These are phyloP conservation scores for Ptilodon capucinus DNA, from an alignment of 2,888 invertebrate genomes.

Conservation along the genomic window DNA sequence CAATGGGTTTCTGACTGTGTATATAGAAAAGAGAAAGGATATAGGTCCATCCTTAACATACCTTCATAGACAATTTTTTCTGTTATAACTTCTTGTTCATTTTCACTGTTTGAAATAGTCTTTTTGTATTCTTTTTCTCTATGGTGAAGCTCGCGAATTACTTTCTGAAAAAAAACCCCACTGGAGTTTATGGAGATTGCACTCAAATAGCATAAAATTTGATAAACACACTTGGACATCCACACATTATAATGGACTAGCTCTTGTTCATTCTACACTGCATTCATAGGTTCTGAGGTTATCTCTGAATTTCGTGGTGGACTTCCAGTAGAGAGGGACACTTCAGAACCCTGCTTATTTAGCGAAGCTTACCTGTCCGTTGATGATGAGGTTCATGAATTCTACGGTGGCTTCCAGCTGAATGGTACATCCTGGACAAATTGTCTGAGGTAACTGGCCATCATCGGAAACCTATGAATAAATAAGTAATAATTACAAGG, in stretches of 20 bases:
- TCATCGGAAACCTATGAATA: constrained; percentile 87
- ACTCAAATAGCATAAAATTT: too few relatives aligned
- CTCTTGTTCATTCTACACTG: too few relatives aligned
- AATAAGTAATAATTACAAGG: background rate
- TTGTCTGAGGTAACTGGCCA: constrained; percentile 86
- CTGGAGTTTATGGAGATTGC: too few relatives aligned
- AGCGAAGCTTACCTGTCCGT: constrained; percentile 83
- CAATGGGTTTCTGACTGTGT: too few relatives aligned
- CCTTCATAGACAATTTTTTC: constrained; percentile 69
- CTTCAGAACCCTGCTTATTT: too few relatives aligned
- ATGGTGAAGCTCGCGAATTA: constrained; percentile 61
- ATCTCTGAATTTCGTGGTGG: too few relatives aligned
- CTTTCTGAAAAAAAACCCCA: constrained; percentile 56
- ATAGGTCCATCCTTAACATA: too few relatives aligned
- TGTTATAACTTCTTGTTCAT: constrained; percentile 49
- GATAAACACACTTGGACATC: too few relatives aligned
- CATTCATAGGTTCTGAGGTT: too few relatives aligned
- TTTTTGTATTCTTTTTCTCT: constrained; percentile 69
- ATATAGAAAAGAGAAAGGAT: background rate
- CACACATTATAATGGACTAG: too few relatives aligned
- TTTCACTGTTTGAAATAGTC: constrained; percentile 35
- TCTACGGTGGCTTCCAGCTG: constrained; percentile 88
- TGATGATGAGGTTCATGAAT: constrained; percentile 87
- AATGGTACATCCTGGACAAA: constrained; percentile 90
- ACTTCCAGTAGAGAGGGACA: too few relatives aligned